Percentiles rank a stretch among this genome's conserved stretches.
These are phyloP conservation scores for Girardinichthys multiradiatus DNA, from an alignment of 2,113 vertebrate genomes.

Conservation along the genomic window DNA sequence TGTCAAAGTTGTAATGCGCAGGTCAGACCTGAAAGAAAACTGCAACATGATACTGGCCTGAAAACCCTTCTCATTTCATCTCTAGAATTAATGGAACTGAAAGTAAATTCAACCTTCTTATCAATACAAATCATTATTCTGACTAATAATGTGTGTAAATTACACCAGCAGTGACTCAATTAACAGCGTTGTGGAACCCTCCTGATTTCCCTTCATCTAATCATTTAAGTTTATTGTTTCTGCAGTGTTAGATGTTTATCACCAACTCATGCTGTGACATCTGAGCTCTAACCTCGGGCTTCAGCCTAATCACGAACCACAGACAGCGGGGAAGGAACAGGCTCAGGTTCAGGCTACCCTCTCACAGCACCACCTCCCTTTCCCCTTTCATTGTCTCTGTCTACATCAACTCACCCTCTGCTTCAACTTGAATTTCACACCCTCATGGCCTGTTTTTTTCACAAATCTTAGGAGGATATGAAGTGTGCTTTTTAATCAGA, in stretches of 20 bases:
- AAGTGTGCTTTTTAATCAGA: slow-evolving; percentile 61
- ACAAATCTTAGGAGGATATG: slow-evolving; percentile 46
- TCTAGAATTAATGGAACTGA: too few relatives aligned
- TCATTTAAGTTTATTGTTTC: slow-evolving; percentile 3
- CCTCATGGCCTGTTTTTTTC: slow-evolving; percentile 24
- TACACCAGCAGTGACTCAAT: background rate
- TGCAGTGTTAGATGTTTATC: slow-evolving; percentile 1
- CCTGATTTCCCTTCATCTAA: background rate
- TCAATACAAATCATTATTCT: background rate
- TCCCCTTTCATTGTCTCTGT: slow-evolving; percentile 24
- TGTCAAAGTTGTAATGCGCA: too few relatives aligned
- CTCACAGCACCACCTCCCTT: background rate
- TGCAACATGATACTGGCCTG: too few relatives aligned
- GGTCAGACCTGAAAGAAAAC: too few relatives aligned
- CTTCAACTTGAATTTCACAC: slow-evolving; percentile 69
- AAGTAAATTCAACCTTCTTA: background rate
- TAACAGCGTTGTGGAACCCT: background rate
- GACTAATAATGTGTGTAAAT: background rate
- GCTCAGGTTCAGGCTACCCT: slow-evolving; percentile 1
- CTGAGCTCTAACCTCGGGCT: background rate
- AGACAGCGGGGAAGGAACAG: background rate
- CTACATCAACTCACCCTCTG: slow-evolving; percentile 39
- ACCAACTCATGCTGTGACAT: slow-evolving; percentile 14
- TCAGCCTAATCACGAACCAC: slow-evolving; percentile 15
- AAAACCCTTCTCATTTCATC: too few relatives aligned